These are phyloP conservation scores for Stegana nigrithorax DNA, from an alignment of 2,888 invertebrate species.

Conservation along the genomic window DNA sequence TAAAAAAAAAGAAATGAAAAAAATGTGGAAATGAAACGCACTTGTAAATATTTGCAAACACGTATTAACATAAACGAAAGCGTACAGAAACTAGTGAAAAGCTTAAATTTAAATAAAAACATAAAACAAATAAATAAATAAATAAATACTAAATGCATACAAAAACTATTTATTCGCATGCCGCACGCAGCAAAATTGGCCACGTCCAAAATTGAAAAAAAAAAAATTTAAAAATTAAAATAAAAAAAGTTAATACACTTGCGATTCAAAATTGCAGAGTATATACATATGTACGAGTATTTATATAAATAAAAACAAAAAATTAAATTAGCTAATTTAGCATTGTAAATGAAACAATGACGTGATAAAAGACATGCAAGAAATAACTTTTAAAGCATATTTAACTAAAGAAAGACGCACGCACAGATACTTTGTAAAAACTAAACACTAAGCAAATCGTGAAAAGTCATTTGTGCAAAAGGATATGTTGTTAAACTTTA, in stretches of 20 bases:
- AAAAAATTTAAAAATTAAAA: constrained; percentile 27
- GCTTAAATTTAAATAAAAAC: constrained; percentile 40
- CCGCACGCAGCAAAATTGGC: constrained; percentile 42
- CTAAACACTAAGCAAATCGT: constrained; percentile 34
- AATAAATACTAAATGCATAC: constrained; percentile 30
- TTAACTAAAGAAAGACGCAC: constrained; percentile 18
- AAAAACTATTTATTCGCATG: constrained; percentile 35
- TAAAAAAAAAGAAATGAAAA: constrained; percentile 24
- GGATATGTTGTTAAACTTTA: no score
- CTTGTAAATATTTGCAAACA: constrained; percentile 33
- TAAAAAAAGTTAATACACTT: constrained; percentile 39
- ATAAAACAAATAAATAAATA: constrained; percentile 31
- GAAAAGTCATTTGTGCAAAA: constrained; percentile 3
- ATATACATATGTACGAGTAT: constrained; percentile 32
- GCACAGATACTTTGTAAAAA: constrained; percentile 20
- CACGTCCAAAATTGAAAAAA: constrained; percentile 44
- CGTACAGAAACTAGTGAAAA: constrained; percentile 44
- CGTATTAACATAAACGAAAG: constrained; percentile 31
- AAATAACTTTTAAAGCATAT: constrained; percentile 27
- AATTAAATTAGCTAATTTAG: constrained; percentile 57
- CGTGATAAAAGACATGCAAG: constrained; percentile 51
- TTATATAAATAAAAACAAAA: no score
- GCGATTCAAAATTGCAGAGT: constrained; percentile 57
- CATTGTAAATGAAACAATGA: constrained; percentile 47
- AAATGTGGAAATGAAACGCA: constrained; percentile 20